phyloP scores from a whole-genome alignment of 2,113 vertebrate species.

The Corythoichthys haematopterus region DNA sequence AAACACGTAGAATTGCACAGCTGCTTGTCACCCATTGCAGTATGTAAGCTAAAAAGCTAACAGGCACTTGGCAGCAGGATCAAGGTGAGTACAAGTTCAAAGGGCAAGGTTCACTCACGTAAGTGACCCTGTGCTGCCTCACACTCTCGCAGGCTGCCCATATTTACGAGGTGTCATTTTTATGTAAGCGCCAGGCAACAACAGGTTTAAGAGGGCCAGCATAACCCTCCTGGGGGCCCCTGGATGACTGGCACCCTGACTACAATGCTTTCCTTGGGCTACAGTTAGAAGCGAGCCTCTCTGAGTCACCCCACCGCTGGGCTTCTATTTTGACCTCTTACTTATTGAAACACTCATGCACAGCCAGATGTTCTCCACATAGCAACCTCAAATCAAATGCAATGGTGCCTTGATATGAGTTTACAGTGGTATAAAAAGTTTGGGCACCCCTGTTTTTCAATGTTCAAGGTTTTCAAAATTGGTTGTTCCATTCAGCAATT shows the following conservation, averaged over 20 bases:
- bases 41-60: conserved; percentile 31
- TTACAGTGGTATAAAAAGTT: neutral
- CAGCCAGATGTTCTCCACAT: neutral
- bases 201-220: conserved; percentile 72
- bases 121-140: conserved; percentile 60
- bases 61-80: conserved; percentile 30
- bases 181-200: conserved; percentile 71
- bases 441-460: too few species aligned
- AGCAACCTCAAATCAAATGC: neutral
- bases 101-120: conserved; percentile 64
- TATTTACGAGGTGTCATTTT: conserved; percentile 79
- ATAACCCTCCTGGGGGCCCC: conserved; percentile 64
- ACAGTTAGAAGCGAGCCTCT: conserved; percentile 63
- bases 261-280: conserved; percentile 58
- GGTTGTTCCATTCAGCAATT: too few species aligned
- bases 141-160: conserved; percentile 52
- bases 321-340: neutral
- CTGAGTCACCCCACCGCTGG: conserved; percentile 58
- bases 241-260: conserved; percentile 55
- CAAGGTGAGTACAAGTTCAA: conserved; percentile 60
- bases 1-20: conserved; percentile 10
- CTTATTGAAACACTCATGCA: conserved; percentile 17
- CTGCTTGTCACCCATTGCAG: conserved; percentile 19
- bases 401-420: neutral
- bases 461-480: too few species aligned